These are phyloP conservation scores for Tinamus major DNA, from an alignment of 2,797 vertebrate genomes.

Conservation along the genomic window DNA sequence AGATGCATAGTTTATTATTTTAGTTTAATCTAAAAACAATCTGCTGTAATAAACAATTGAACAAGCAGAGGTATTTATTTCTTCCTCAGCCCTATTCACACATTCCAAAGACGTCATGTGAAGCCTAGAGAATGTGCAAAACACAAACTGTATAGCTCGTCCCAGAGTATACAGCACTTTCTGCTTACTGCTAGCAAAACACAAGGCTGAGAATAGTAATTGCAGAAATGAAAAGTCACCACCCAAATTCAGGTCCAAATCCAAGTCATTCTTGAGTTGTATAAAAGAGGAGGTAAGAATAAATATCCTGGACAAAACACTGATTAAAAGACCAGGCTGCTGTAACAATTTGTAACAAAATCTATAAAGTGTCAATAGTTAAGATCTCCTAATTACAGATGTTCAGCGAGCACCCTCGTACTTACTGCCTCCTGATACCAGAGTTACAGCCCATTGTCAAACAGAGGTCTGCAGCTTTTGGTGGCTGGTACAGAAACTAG, in stretches of 20 bases:
- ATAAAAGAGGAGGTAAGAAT: neutral
- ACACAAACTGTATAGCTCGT: neutral
- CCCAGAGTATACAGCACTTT: neutral
- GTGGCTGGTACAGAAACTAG: neutral
- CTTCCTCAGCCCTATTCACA: neutral
- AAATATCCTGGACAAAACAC: neutral
- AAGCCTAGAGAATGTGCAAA: neutral
- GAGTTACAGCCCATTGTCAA: neutral
- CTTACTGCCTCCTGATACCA: neutral
- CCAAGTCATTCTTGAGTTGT: neutral
- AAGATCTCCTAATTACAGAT: neutral
- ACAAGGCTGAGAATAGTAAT: neutral
- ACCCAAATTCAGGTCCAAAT: neutral
- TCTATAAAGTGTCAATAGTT: neutral
- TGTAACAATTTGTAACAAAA: neutral
- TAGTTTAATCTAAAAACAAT: neutral
- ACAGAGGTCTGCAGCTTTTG: neutral
- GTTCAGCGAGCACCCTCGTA: neutral
- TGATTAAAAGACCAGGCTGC: neutral
- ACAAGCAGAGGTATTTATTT: neutral
- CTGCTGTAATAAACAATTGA: slow-evolving; percentile 29
- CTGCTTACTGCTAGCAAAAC: neutral
- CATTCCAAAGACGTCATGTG: slow-evolving; percentile 7
- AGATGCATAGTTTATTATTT: neutral
- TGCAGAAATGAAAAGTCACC: slow-evolving; percentile 62